phyloP scores from a whole-genome alignment of 2,888 invertebrate species.

The Salticus scenicus region DNA sequence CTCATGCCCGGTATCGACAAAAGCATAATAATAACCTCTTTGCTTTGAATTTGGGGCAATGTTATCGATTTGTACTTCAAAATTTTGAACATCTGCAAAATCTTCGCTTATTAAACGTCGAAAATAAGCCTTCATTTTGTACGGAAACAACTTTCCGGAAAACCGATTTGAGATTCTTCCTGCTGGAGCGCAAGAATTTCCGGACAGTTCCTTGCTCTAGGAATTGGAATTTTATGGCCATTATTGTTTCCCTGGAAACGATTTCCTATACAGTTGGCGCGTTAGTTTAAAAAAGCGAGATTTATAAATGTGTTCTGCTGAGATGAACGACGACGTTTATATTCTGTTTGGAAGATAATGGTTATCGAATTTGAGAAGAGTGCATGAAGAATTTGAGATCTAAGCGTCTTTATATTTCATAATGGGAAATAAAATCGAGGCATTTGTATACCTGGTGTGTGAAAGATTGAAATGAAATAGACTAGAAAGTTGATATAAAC shows the following conservation, averaged over 20 bases:
- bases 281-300: not conserved
- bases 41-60: no score
- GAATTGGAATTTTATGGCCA: conserved; percentile 63
- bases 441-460: no score
- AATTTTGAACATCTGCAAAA: no score
- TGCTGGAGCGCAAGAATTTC: conserved; percentile 48
- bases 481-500: no score
- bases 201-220: conserved; percentile 35
- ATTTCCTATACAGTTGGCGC: conserved; percentile 47
- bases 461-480: no score
- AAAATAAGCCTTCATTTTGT: not conserved
- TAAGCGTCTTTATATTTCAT: no score
- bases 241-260: conserved; percentile 66
- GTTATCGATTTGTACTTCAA: no score
- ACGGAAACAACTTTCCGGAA: conserved; percentile 58
- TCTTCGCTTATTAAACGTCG: no score
- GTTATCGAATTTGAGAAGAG: not conserved
- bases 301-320: not conserved
- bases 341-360: not conserved
- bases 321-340: not conserved
- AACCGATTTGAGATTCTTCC: conserved; percentile 52
- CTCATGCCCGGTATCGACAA: no score
- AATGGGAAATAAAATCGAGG: no score
- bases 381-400: no score
- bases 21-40: no score